phyloP scores from a whole-genome alignment of 2,113 vertebrate species.

The Peromyscus maniculatus region DNA sequence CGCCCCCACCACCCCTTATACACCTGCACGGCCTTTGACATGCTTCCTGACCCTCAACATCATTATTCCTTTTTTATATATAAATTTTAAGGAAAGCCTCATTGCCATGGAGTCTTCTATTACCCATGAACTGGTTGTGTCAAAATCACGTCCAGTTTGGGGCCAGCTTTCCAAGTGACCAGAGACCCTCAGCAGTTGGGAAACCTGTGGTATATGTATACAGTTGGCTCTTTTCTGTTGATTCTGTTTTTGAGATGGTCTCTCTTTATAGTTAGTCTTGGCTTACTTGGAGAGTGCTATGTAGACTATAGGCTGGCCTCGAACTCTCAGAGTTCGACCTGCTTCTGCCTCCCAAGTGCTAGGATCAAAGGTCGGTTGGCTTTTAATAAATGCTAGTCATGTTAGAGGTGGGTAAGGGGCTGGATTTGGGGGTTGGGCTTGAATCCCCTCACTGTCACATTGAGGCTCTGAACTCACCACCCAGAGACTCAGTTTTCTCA shows the following conservation, averaged over 20 bases:
- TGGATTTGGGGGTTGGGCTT: neutral
- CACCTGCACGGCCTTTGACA: constrained; percentile 3
- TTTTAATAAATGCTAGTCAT: neutral
- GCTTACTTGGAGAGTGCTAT: neutral
- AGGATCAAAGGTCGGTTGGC: neutral
- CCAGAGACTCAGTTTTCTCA: neutral
- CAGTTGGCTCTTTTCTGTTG: neutral
- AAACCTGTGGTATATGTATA: neutral
- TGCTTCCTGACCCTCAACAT: neutral
- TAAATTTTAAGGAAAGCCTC: neutral
- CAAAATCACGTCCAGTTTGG: neutral
- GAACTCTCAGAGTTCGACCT: neutral
- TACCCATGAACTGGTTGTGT: neutral
- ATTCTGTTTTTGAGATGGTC: neutral
- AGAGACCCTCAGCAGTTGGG: neutral
- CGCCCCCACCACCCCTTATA: no score
- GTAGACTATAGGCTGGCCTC: neutral
- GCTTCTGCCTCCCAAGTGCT: neutral
- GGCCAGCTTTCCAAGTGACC: neutral
- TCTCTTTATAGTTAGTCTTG: neutral
- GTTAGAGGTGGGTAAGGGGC: neutral
- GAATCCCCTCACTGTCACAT: neutral
- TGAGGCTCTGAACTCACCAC: neutral
- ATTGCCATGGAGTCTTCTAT: neutral
- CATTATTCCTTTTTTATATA: neutral